phyloP scores from a whole-genome alignment of 2,113 vertebrate species.

The Garra rufa region DNA sequence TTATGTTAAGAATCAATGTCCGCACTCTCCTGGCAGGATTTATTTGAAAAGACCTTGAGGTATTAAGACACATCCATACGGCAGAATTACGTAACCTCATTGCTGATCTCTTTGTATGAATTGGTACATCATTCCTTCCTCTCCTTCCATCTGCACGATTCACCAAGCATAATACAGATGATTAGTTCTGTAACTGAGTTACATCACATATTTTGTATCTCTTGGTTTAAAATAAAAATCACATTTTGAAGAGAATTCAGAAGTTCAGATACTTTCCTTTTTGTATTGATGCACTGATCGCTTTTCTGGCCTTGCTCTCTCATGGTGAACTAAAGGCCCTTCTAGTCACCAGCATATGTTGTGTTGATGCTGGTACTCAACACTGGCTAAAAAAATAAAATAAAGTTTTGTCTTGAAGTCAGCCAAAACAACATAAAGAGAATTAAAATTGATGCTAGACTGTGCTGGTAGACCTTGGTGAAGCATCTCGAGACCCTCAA shows the following conservation, averaged over 20 bases:
- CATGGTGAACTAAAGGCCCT: neutral
- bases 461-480: neutral
- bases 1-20: neutral
- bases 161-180: slow-evolving; percentile 10
- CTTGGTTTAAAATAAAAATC: neutral
- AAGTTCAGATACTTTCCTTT: neutral
- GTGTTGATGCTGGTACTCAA: neutral
- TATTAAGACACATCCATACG: neutral
- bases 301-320: neutral
- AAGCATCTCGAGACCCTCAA: neutral
- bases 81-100: neutral
- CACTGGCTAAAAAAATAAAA: neutral
- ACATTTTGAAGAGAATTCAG: neutral
- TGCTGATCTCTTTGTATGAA: slow-evolving; percentile 18
- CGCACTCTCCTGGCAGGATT: neutral
- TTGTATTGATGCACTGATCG: neutral
- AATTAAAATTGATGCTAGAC: neutral
- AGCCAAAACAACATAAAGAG: neutral
- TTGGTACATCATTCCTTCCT: neutral
- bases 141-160: neutral
- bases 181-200: slow-evolving; percentile 8
- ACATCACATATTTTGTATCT: neutral
- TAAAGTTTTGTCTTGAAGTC: neutral
- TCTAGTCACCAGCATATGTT: neutral
- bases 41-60: slow-evolving; percentile 4